Percentiles rank a stretch among this genome's conserved stretches.
Evolutionary conservation across 2,888 invertebrate species (phyloP).

Genomic region (Tipula lateralis): DNA sequence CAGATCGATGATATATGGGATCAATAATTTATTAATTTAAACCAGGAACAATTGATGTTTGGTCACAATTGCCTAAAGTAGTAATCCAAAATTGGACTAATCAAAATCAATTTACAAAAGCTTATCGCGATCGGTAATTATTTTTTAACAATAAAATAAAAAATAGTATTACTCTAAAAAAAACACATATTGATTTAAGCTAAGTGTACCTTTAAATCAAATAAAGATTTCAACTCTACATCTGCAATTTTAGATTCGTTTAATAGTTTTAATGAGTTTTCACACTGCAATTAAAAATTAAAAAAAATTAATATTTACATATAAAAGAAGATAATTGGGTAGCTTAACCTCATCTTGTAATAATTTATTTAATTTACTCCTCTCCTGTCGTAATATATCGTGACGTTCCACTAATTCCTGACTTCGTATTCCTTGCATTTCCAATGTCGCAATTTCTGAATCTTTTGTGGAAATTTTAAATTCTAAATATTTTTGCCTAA

Average conservation of each 20-base stretch:
- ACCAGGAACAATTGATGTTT: too few species aligned
- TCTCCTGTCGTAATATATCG: slow-evolving; percentile 64
- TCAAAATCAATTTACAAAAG: too few species aligned
- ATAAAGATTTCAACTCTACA: neutral
- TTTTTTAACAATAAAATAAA: too few species aligned
- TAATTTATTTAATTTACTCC: slow-evolving; percentile 64
- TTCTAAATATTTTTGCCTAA: slow-evolving; percentile 77
- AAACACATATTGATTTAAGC: too few species aligned
- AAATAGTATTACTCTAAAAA: too few species aligned
- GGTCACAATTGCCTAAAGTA: too few species aligned
- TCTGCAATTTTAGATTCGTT: neutral
- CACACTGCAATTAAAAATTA: neutral
- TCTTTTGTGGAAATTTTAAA: slow-evolving; percentile 83
- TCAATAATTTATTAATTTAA: too few species aligned
- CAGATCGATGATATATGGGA: too few species aligned
- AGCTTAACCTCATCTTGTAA: slow-evolving; percentile 62
- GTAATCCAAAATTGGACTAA: too few species aligned
- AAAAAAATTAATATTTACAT: neutral
- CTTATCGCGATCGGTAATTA: too few species aligned
- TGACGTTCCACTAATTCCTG: slow-evolving; percentile 61
- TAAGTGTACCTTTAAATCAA: neutral
- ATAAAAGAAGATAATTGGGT: neutral
- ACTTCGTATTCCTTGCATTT: slow-evolving; percentile 65
- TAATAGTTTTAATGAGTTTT: slow-evolving; percentile 14
- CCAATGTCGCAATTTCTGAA: slow-evolving; percentile 76